phyloP scores from a whole-genome alignment of 2,113 vertebrate genomes.

The Prietella phreatophila region DNA sequence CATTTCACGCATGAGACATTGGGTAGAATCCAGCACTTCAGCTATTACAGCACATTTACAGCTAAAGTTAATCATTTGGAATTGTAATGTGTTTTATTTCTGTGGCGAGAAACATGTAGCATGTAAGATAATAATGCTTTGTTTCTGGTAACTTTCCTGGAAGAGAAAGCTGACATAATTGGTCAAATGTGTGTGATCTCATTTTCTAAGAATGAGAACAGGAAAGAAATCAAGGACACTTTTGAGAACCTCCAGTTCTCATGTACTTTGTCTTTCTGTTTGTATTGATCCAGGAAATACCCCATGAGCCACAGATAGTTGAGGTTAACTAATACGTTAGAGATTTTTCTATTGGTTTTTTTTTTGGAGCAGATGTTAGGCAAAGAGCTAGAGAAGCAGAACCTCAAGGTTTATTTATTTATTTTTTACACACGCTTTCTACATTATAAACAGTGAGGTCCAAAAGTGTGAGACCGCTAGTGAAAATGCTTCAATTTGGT shows the following conservation, averaged over 20 bases:
- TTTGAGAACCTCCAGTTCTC: neutral
- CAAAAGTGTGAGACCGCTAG: neutral
- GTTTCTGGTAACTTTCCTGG: slow-evolving; percentile 11
- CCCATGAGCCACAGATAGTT: neutral
- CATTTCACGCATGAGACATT: slow-evolving; percentile 26
- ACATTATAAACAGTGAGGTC: neutral
- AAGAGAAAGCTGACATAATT: slow-evolving; percentile 31
- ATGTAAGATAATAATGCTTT: neutral
- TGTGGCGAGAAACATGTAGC: neutral
- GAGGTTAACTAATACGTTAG: neutral
- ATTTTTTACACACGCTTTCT: neutral
- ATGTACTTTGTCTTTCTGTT: slow-evolving; percentile 7
- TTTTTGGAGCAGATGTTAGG: neutral
- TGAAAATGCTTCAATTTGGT: neutral
- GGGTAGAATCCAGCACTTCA: slow-evolving; percentile 9
- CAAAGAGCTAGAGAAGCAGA: neutral
- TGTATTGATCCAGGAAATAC: slow-evolving; percentile 17
- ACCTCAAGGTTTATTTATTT: neutral
- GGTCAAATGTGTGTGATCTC: slow-evolving; percentile 40
- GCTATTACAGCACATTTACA: slow-evolving; percentile 28
- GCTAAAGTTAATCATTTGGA: neutral
- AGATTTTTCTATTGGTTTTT: neutral
- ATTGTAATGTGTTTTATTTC: neutral
- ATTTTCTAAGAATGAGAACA: slow-evolving; percentile 36
- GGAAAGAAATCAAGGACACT: neutral